A percentile compares a stretch with the other conserved stretches of the same genome.
Evolutionary conservation across 37 sponge, comb jelly and placozoan species (phyloP).

Genomic region (Axinella damicornis): DNA sequence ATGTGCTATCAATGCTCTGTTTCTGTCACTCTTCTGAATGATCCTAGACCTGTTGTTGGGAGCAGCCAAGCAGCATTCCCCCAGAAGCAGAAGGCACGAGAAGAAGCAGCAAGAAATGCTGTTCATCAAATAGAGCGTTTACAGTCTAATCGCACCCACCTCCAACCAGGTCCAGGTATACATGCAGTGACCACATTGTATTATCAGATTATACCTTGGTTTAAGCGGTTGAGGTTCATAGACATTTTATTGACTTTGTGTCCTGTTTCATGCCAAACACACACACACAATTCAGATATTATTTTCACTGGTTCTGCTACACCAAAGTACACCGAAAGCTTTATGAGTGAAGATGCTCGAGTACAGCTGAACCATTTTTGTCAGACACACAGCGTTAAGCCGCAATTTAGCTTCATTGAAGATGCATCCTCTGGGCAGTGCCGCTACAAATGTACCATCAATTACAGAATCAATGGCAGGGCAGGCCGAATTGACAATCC

Average conservation of each 20-base stretch:
- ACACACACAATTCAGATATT: neutral
- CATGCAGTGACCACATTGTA: neutral
- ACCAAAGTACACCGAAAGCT: no score
- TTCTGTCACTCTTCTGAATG: neutral
- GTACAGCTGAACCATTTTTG: constrained; percentile 3
- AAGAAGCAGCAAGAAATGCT: constrained; percentile 2
- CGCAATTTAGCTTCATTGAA: constrained; percentile 7
- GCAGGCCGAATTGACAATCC: neutral
- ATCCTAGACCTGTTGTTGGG: neutral
- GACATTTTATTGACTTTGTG: no score
- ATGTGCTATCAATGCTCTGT: neutral
- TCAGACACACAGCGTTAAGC: neutral
- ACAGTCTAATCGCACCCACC: no score
- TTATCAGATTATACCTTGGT: neutral
- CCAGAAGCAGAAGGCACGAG: constrained; percentile 1
- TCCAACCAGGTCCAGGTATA: neutral
- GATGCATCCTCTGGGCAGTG: neutral
- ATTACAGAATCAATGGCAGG: constrained; percentile 1
- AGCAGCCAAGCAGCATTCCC: neutral
- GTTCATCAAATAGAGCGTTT: neutral
- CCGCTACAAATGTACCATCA: constrained; percentile 11
- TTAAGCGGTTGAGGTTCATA: no score
- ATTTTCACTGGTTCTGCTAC: no score
- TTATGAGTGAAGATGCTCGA: neutral
- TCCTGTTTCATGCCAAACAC: neutral